A percentile compares a stretch with the other conserved stretches of the same genome.
These are phyloP conservation scores for Pampus argenteus DNA, from an alignment of 2,797 vertebrate species.

Conservation along the genomic window DNA sequence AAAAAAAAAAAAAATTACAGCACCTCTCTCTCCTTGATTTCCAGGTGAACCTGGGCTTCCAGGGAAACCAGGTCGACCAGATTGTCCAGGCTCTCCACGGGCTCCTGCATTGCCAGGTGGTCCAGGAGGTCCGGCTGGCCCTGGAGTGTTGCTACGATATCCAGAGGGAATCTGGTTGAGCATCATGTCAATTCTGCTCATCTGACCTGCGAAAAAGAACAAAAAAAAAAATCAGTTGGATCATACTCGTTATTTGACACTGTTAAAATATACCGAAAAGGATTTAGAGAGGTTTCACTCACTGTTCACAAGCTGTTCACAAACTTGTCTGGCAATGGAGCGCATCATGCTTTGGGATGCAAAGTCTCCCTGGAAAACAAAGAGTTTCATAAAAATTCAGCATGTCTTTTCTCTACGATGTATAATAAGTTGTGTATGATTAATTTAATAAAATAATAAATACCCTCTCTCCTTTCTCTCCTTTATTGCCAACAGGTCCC, in stretches of 20 bases:
- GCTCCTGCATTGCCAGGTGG: constrained; percentile 88
- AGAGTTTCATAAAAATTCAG: constrained; percentile 31
- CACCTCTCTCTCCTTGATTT: constrained; percentile 94
- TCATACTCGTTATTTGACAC: no score
- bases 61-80: constrained; percentile 93
- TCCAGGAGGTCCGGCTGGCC: constrained; percentile 92
- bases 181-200: constrained; percentile 95
- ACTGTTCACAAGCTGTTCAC: constrained; percentile 98
- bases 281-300: constrained; percentile 65
- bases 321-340: constrained; percentile 99
- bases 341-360: constrained; percentile 99
- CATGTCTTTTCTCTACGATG: neutral
- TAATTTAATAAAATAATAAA: constrained; percentile 48
- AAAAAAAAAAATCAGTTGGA: neutral
- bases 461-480: constrained; percentile 98
- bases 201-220: constrained; percentile 87
- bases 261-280: no score
- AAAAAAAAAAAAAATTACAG: neutral
- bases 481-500: constrained; percentile 92
- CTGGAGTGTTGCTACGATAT: constrained; percentile 92
- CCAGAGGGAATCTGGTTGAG: constrained; percentile 98
- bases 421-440: neutral
- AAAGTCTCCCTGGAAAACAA: constrained; percentile 91
- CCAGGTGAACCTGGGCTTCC: constrained; percentile 93
- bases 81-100: constrained; percentile 92